phyloP scores from a whole-genome alignment of 2,888 invertebrate species.

The Drosophila percnosoma region DNA sequence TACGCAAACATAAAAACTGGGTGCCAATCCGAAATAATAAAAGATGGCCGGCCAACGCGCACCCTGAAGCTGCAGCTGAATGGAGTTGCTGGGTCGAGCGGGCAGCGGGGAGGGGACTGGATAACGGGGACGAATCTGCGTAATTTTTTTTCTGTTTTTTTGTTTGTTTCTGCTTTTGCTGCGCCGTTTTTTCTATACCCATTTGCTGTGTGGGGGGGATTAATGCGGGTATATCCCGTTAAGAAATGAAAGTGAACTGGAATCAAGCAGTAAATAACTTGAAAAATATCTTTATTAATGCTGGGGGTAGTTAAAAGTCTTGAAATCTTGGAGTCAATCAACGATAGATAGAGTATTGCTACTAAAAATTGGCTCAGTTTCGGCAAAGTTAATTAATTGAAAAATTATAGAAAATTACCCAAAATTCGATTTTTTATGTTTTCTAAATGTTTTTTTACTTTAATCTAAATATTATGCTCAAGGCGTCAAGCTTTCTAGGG shows the following conservation, averaged over 20 bases:
- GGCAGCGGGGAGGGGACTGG: background rate
- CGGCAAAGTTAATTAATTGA: background rate
- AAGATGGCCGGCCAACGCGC: conserved; percentile 77
- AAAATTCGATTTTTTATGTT: rapidly evolving
- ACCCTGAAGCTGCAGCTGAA: conserved; percentile 43
- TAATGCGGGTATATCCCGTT: conserved; percentile 6
- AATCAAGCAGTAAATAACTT: background rate
- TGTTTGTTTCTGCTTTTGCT: conserved; percentile 44
- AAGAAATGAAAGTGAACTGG: background rate
- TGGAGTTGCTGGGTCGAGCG: background rate
- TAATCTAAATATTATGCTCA: background rate
- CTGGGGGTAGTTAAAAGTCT: background rate
- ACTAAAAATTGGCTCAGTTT: background rate
- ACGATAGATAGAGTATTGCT: background rate
- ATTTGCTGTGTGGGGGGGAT: background rate
- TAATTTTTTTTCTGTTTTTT: conserved; percentile 56
- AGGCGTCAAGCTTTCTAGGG: background rate
- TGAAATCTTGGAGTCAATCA: background rate
- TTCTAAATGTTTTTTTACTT: rapidly evolving
- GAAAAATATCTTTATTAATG: background rate
- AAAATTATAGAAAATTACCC: background rate
- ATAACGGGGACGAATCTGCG: conserved; percentile 68
- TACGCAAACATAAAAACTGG: conserved; percentile 81
- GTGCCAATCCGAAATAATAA: conserved; percentile 80
- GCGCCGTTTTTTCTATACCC: conserved; percentile 47